phyloP scores from a whole-genome alignment of 2,888 invertebrate genomes.

The Eupeodes latifasciatus region DNA sequence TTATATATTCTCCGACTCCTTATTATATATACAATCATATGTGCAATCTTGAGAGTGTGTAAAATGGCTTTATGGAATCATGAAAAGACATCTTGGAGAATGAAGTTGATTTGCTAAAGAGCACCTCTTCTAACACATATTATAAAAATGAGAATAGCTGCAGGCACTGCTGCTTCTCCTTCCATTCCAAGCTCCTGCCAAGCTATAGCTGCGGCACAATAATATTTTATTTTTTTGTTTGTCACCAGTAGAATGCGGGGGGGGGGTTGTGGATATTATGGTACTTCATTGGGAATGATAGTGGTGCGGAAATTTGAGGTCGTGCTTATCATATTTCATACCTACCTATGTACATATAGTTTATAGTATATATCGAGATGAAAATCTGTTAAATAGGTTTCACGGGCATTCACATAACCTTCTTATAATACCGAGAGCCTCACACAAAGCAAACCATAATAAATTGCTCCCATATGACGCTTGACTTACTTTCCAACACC shows the following conservation, averaged over 20 bases:
- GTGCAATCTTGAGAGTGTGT: slow-evolving; percentile 48
- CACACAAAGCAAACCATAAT: slow-evolving; percentile 56
- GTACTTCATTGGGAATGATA: slow-evolving; percentile 12
- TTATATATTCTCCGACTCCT: background rate
- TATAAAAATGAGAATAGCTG: slow-evolving; percentile 67
- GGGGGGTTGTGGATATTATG: background rate
- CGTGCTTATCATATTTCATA: slow-evolving; percentile 59
- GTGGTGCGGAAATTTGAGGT: slow-evolving; percentile 24
- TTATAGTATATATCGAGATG: slow-evolving; percentile 21
- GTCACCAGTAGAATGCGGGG: background rate
- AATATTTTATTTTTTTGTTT: slow-evolving; percentile 21
- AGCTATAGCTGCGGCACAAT: slow-evolving; percentile 16
- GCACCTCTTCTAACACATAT: slow-evolving; percentile 65
- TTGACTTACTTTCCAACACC: slow-evolving; percentile 64
- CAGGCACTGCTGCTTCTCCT: slow-evolving; percentile 34
- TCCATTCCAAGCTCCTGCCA: slow-evolving; percentile 18
- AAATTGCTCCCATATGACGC: slow-evolving; percentile 73
- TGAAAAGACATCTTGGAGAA: slow-evolving; percentile 71
- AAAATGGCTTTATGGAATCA: slow-evolving; percentile 73
- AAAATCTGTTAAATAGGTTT: slow-evolving; percentile 70
- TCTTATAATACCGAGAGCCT: background rate
- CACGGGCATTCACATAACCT: slow-evolving; percentile 56
- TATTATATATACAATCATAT: slow-evolving; percentile 36
- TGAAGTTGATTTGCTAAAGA: slow-evolving; percentile 74
- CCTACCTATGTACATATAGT: background rate